Evolutionary conservation across 2,888 invertebrate species (phyloP).

Genomic region (Hyposoter didymator): DNA sequence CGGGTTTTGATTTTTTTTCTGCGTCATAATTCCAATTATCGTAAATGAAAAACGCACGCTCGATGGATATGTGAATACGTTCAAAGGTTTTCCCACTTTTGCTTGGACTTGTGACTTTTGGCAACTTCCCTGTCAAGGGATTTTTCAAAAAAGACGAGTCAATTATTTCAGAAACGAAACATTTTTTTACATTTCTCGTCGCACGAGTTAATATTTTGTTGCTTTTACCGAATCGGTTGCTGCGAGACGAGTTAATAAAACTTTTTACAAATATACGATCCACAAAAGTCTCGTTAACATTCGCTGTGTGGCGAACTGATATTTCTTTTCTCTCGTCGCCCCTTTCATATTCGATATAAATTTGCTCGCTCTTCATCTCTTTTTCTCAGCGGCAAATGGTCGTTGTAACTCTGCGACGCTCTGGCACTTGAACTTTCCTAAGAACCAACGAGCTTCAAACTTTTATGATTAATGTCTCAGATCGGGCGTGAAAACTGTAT

Average conservation of each 20-base stretch:
- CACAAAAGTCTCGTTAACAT: not conserved
- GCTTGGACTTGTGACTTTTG: no score
- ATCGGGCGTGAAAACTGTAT: slow-evolving; percentile 38
- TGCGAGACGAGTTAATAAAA: not conserved
- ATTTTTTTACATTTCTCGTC: not conserved
- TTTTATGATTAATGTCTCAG: slow-evolving; percentile 70
- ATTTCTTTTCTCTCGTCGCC: slow-evolving; percentile 12
- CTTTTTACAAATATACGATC: not conserved
- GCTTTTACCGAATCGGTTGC: not conserved
- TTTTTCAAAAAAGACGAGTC: not conserved
- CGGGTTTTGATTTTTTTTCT: no score
- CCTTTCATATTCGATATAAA: not conserved
- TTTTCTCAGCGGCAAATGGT: slow-evolving; percentile 12
- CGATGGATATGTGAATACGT: not conserved
- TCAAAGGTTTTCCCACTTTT: not conserved
- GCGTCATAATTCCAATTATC: no score
- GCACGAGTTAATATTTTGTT: not conserved
- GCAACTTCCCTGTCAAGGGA: no score
- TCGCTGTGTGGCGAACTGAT: not conserved
- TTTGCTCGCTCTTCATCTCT: slow-evolving; percentile 12
- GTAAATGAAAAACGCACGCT: no score
- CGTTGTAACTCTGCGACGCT: slow-evolving; percentile 59
- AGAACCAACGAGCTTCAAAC: slow-evolving; percentile 64
- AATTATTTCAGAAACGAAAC: not conserved
- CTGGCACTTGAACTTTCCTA: slow-evolving; percentile 48